Percentiles rank a stretch among this genome's conserved stretches.
phyloP scores from a whole-genome alignment of 2,797 vertebrate genomes.

The Enteromius trimaculatus region DNA sequence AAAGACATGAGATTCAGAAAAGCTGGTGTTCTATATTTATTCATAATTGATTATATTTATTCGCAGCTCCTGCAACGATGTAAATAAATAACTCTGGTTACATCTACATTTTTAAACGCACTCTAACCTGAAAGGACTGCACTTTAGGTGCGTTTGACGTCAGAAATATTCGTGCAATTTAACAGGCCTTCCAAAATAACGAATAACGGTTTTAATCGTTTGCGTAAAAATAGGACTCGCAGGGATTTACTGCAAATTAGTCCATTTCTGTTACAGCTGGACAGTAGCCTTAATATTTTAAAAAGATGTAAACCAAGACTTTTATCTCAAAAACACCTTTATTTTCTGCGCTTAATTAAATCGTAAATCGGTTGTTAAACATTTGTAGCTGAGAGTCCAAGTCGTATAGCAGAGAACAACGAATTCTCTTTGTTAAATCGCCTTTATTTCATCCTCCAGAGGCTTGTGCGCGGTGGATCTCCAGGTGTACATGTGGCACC shows the following conservation, averaged over 20 bases:
- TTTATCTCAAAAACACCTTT: neutral
- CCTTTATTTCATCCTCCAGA: neutral
- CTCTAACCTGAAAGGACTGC: neutral
- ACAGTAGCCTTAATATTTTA: neutral
- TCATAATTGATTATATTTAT: no score
- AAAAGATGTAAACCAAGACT: neutral
- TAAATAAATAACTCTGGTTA: slow-evolving; percentile 48
- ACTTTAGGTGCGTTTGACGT: neutral
- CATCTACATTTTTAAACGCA: neutral
- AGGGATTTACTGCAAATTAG: no score
- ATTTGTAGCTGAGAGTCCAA: neutral
- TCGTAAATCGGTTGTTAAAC: neutral
- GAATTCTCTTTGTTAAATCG: neutral
- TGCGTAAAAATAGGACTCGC: neutral
- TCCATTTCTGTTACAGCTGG: neutral
- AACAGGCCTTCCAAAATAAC: neutral
- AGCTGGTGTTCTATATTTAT: neutral
- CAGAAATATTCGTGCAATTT: neutral
- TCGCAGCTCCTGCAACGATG: slow-evolving; percentile 37
- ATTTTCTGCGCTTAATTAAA: neutral
- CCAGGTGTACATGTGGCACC: slow-evolving; percentile 54
- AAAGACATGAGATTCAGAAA: neutral
- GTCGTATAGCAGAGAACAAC: no score
- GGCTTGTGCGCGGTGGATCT: slow-evolving; percentile 6
- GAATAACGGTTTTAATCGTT: neutral